A percentile compares a stretch with the other conserved stretches of the same genome.
phyloP scores from a whole-genome alignment of 2,888 invertebrate species.

The Stenurella melanura region DNA sequence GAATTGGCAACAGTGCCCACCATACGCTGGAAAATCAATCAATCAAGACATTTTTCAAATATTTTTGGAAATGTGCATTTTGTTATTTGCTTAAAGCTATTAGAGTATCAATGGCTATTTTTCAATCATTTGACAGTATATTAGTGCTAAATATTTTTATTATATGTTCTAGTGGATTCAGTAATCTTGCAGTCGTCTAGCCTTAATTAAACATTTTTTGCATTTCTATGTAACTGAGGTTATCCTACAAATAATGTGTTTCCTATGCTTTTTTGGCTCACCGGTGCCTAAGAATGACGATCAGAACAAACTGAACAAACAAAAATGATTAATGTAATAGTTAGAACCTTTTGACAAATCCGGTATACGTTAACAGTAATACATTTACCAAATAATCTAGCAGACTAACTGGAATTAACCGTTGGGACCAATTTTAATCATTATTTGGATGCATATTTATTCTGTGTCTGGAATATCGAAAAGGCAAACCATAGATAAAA shows the following conservation, averaged over 20 bases:
- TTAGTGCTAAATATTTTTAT: no score
- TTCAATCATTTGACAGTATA: no score
- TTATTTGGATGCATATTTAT: background rate
- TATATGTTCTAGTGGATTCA: no score
- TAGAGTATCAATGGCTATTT: no score
- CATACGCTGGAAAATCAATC: no score
- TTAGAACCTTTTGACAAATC: background rate
- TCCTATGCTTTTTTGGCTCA: background rate
- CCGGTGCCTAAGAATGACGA: background rate
- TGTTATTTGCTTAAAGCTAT: no score
- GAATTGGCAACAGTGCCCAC: no score
- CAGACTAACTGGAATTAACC: conserved; percentile 11
- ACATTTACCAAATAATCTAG: background rate
- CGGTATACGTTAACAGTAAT: background rate
- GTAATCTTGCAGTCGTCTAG: no score
- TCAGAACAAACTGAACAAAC: background rate
- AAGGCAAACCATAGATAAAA: conserved; percentile 38
- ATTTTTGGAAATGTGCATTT: no score
- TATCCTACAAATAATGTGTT: no score
- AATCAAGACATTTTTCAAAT: no score
- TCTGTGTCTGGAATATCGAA: conserved; percentile 26
- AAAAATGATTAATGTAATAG: background rate
- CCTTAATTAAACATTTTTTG: no score
- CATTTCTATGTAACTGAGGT: background rate
- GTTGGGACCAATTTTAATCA: background rate